Percentiles rank a stretch among this genome's conserved stretches.
Conservation (phyloP, 2,888 invertebrate genomes). For the Augochlorella aurata region DNA sequence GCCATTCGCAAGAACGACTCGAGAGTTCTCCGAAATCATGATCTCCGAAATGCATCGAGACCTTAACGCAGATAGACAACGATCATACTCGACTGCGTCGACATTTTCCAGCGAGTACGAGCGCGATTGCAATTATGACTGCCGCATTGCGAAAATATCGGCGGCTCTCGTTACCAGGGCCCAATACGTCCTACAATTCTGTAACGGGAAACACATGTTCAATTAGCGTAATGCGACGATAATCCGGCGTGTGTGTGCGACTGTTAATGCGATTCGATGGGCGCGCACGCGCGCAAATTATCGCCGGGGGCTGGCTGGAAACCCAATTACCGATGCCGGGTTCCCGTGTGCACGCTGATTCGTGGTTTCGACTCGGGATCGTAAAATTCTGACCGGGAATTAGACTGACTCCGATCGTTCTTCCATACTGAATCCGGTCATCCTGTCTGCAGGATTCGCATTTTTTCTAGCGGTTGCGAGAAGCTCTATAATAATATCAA, state of each 20-base stretch:
- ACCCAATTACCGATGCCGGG: constrained; percentile 7
- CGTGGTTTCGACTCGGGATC: constrained; percentile 8
- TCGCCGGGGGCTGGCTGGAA: constrained; percentile 7
- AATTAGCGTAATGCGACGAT: constrained; percentile 35
- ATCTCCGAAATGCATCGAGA: no score
- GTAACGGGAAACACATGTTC: constrained; percentile 18
- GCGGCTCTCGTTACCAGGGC: neutral
- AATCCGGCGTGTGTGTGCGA: constrained; percentile 13
- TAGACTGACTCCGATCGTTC: neutral
- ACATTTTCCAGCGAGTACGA: neutral
- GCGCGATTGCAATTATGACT: neutral
- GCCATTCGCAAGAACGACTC: no score
- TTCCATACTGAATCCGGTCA: neutral
- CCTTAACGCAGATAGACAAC: neutral
- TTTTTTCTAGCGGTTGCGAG: no score
- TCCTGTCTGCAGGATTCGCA: no score
- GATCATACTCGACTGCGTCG: neutral
- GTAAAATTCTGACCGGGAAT: neutral
- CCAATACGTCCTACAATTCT: neutral
- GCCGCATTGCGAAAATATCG: constrained; percentile 1
- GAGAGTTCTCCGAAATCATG: no score
- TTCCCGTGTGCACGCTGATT: neutral
- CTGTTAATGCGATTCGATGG: constrained; percentile 3
- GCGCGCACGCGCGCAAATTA: constrained; percentile 27
- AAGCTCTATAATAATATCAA: no score